phyloP scores from a whole-genome alignment of 30 jellyfish, hydroid and myxozoan species.

The Thelohanellus kitauei region DNA sequence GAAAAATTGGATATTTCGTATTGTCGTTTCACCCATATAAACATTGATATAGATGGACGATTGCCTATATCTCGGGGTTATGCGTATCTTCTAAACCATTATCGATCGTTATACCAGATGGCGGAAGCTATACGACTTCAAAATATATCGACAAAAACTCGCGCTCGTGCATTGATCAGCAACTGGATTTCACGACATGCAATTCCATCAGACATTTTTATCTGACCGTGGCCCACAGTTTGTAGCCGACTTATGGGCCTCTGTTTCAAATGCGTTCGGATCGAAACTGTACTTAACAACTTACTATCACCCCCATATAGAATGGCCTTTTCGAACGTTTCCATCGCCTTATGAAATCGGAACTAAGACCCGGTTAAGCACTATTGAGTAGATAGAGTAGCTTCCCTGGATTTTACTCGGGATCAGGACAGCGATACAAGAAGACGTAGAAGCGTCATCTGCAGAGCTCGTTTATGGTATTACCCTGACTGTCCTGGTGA shows the following conservation, averaged over 20 bases:
- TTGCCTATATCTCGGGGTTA: constrained; percentile 8
- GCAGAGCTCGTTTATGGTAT: too few species aligned
- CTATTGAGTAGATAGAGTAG: constrained; percentile 6
- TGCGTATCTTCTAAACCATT: constrained; percentile 7
- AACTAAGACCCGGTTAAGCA: constrained; percentile 2
- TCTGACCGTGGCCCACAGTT: constrained; percentile 9
- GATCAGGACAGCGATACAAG: too few species aligned
- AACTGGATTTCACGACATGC: constrained; percentile 3
- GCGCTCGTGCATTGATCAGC: constrained; percentile 1
- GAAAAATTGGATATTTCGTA: constrained; percentile 8
- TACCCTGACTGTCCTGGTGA: too few species aligned
- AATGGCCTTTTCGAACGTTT: too few species aligned
- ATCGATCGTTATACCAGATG: constrained; percentile 12
- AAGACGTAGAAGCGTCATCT: too few species aligned
- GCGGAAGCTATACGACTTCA: constrained; percentile 7
- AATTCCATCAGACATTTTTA: constrained; percentile 6
- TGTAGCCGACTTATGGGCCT: constrained; percentile 1
- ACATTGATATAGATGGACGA: constrained; percentile 13
- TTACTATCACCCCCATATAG: constrained; percentile 6
- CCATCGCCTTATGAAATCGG: constrained; percentile 5
- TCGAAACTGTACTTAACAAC: too few species aligned
- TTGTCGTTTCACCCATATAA: constrained; percentile 8
- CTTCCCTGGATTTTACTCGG: too few species aligned
- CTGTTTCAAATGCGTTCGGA: too few species aligned
- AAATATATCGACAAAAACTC: constrained; percentile 2